Conservation (phyloP, 2,113 vertebrate genomes). For the Serilophus lunatus region DNA sequence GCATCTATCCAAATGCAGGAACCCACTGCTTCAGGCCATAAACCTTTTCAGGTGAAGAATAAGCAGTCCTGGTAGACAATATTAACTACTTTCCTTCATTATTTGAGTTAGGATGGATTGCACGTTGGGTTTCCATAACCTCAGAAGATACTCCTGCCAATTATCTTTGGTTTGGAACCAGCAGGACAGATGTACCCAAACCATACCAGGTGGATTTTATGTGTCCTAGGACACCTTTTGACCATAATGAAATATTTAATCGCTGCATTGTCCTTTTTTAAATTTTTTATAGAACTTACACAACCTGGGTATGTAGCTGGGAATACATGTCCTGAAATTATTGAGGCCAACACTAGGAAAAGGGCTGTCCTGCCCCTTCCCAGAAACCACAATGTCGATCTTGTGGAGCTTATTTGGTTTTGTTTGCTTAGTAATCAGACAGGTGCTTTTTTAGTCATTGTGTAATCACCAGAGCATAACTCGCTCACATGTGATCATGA, state of each 20-base stretch:
- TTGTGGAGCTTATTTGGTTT: background rate
- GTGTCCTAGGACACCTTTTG: background rate
- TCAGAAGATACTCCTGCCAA: background rate
- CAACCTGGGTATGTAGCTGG: background rate
- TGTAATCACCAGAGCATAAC: background rate
- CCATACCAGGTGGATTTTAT: background rate
- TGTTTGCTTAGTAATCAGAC: conserved; percentile 20
- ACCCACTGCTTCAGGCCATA: background rate
- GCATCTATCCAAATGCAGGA: background rate
- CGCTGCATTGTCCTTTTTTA: background rate
- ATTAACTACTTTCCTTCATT: background rate
- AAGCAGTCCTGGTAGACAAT: background rate
- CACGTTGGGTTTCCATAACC: background rate
- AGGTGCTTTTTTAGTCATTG: background rate
- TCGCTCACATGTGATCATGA: background rate
- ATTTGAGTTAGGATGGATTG: background rate
- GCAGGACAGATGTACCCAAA: background rate
- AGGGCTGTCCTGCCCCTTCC: background rate
- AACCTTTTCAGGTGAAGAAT: background rate
- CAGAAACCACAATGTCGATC: background rate
- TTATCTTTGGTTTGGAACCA: background rate
- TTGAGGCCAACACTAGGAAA: background rate
- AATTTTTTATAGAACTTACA: background rate
- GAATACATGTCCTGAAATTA: background rate
- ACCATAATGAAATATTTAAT: background rate